Base-by-base conservation (phyloP, 2,797 vertebrate species). In the Platalea minor region DNA sequence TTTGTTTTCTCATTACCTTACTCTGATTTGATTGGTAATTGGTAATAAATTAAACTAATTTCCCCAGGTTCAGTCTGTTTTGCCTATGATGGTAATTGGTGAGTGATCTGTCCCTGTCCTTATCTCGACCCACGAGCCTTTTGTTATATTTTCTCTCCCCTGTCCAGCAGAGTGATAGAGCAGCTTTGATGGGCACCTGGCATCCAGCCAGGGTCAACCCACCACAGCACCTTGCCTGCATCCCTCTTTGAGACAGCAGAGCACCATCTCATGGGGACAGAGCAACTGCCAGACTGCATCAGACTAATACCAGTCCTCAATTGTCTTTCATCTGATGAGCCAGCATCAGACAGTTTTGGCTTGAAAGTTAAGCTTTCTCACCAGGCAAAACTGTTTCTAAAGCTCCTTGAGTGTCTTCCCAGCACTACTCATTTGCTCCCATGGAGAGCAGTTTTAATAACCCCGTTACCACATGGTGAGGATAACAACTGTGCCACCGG, bases 401-500 rank as follows among this genome's bases (percentile, higher is more conserved):
- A 60, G 6, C 33, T 84, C 53, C 51, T 48, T 73, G 46, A 14
- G 33, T 43, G 33, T 56, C 51, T 88, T 51, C 50, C 53, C 81
- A 91, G 51, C 13, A 37, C 35, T 29, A 46, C 11, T 5, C 5
- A 19, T 39, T 89, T 78, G 29, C 18, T 88, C 39, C 45, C 17
- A 3, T 1, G n/a, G 50, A 88, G 50, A 93, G 24, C 23, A 88
- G 35, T 54, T 89, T 88, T 89, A 89, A 81, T 59, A 75, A 51
- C n/a, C 10, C 33, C 0, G 3, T 75, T 89, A 64, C 69, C 25
- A 53, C 46, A 69, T n/a, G 33, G 33, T 75, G 54, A 63, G 39
- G 46, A 50, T 39, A 69, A 72, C 0, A 1, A 33, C 43, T 69
- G 70, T n/a, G 48, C 46, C 63, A 69, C 0, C 1, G 29, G 46